These are phyloP conservation scores for Calephelis perditalis DNA, from an alignment of 2,888 invertebrate species.

Conservation along the genomic window DNA sequence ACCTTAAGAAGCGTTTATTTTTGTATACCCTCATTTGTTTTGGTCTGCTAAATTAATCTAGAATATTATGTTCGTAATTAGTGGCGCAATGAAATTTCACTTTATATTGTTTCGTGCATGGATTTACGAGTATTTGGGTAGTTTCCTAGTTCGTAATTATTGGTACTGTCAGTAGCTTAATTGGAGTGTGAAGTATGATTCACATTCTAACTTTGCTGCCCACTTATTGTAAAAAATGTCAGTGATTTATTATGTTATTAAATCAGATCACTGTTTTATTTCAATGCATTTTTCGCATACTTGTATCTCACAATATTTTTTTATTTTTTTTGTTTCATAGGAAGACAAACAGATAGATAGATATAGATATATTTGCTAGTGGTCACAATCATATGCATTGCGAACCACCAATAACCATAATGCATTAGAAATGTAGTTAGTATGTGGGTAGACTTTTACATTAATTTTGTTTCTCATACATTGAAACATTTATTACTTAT, in stretches of 20 bases:
- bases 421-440: no score
- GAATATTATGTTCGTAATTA: constrained; percentile 36
- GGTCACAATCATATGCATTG: no score
- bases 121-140: constrained; percentile 59
- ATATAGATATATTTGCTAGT: no score
- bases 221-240: constrained; percentile 58
- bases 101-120: constrained; percentile 62
- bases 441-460: no score
- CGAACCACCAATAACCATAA: no score
- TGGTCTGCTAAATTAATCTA: constrained; percentile 19
- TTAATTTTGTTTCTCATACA: no score
- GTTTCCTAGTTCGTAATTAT: constrained; percentile 61
- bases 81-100: constrained; percentile 47
- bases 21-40: constrained; percentile 44
- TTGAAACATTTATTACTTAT: no score
- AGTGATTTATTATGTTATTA: constrained; percentile 45
- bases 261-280: constrained; percentile 25
- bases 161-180: constrained; percentile 68
- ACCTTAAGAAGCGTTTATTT: constrained; percentile 39
- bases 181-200: constrained; percentile 75
- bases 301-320: constrained; percentile 1
- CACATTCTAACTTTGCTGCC: constrained; percentile 52
- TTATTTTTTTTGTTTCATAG: background rate
- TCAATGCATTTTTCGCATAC: constrained; percentile 18
- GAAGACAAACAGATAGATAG: no score